A percentile compares a stretch with the other conserved stretches of the same genome.
These are phyloP conservation scores for Diabrotica virgifera DNA, from an alignment of 1,140 invertebrate genomes.

Conservation along the genomic window DNA sequence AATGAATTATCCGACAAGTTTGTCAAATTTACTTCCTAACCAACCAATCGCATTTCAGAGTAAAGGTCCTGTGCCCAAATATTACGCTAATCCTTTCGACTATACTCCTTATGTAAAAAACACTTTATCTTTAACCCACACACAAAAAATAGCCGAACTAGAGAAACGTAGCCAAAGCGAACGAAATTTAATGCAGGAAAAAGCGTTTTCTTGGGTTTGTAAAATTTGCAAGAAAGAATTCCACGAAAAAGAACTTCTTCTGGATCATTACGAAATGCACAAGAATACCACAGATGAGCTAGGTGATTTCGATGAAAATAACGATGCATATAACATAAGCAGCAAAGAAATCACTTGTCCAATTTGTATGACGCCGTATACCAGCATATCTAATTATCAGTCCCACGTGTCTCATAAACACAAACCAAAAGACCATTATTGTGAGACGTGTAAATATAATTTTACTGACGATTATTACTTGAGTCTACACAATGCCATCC, in stretches of 20 bases:
- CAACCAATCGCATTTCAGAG: no score
- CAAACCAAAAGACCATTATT: slow-evolving; percentile 9
- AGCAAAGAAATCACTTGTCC: slow-evolving; percentile 41
- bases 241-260: not conserved
- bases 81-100: no score
- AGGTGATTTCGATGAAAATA: slow-evolving; percentile 31
- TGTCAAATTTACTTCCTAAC: no score
- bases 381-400: slow-evolving; percentile 24
- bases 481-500: not conserved
- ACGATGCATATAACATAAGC: slow-evolving; percentile 29
- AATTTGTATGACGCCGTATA: slow-evolving; percentile 47
- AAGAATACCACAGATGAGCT: not conserved
- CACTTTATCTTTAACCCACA: no score
- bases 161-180: no score
- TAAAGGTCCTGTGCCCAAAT: no score
- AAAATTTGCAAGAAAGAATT: no score
- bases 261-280: not conserved
- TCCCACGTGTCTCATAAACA: slow-evolving; percentile 28
- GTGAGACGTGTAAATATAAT: not conserved
- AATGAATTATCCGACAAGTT: no score
- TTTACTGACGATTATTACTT: not conserved
- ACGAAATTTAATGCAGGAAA: no score
- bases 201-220: no score
- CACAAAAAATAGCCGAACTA: no score
- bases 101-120: no score